Conservation (phyloP, 2,797 vertebrate species). For the Pampus argenteus region DNA sequence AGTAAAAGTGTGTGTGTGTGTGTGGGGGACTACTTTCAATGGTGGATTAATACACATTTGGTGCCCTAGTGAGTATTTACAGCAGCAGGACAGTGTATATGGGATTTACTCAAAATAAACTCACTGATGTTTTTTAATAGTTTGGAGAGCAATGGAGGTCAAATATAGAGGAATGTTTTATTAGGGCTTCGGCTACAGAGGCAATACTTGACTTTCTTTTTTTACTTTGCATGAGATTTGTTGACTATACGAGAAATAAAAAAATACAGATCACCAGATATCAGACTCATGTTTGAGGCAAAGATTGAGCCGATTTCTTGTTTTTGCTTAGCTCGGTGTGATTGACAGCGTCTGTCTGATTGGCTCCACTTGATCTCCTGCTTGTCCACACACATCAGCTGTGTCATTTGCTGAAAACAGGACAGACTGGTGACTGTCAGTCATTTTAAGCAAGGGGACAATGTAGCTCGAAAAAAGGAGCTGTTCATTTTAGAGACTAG, state of each 20-base stretch:
- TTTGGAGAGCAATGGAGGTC: too few relatives aligned
- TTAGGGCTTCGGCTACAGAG: not conserved
- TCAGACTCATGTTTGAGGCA: constrained; percentile 3
- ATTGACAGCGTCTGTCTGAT: constrained; percentile 36
- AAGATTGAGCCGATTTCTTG: not conserved
- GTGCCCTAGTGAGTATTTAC: not conserved
- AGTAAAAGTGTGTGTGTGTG: not conserved
- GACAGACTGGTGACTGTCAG: constrained; percentile 10
- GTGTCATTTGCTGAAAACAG: constrained; percentile 5
- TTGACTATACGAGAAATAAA: not conserved
- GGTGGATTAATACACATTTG: not conserved
- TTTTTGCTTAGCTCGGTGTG: constrained; percentile 3
- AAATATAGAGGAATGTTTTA: not conserved
- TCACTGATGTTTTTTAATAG: too few relatives aligned
- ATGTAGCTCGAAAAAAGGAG: constrained; percentile 1
- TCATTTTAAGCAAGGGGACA: constrained; percentile 14
- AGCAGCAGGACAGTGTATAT: too few relatives aligned
- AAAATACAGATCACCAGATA: too few relatives aligned
- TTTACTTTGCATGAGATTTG: not conserved
- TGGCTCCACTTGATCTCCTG: constrained; percentile 8
- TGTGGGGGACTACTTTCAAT: not conserved
- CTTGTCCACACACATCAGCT: not conserved
- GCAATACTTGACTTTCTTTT: not conserved
- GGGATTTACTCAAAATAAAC: too few relatives aligned
- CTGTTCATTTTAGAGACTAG: not conserved